A percentile compares a stretch with the other conserved stretches of the same genome.
phyloP scores from a whole-genome alignment of 2,797 vertebrate species.

The Mormyrus proboscirostris region DNA sequence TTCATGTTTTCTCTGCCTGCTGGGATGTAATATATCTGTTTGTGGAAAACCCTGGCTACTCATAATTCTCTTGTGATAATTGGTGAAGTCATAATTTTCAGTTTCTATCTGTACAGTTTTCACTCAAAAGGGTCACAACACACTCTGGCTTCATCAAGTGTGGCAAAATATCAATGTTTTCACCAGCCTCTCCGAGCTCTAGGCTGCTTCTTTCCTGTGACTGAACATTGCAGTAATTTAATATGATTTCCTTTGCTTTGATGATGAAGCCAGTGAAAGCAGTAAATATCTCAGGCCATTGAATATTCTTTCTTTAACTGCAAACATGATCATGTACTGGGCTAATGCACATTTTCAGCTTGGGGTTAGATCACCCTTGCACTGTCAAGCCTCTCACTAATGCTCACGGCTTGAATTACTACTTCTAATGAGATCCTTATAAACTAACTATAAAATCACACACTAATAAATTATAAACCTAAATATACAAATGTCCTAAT shows the following conservation, averaged over 20 bases:
- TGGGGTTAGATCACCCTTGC: neutral
- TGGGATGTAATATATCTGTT: constrained; percentile 11
- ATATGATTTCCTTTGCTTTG: neutral
- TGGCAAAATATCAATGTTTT: neutral
- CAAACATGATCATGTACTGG: neutral
- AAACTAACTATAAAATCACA: neutral
- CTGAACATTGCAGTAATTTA: neutral
- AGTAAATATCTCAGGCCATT: neutral
- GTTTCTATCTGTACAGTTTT: neutral
- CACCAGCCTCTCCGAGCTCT: neutral
- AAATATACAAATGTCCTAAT: neutral
- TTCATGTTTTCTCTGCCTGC: constrained; percentile 8
- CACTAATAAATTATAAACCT: neutral
- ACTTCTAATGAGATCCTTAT: neutral
- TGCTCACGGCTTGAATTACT: neutral
- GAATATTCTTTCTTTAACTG: neutral
- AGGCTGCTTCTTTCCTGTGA: neutral
- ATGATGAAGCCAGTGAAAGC: neutral
- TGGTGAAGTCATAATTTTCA: neutral
- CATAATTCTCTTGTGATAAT: constrained; percentile 9
- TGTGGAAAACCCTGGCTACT: neutral
- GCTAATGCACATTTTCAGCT: neutral
- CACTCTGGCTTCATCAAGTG: neutral
- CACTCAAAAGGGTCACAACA: neutral
- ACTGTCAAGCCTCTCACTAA: neutral